Base-by-base conservation (phyloP, 2,888 invertebrate species). In the Timema cristinae region DNA sequence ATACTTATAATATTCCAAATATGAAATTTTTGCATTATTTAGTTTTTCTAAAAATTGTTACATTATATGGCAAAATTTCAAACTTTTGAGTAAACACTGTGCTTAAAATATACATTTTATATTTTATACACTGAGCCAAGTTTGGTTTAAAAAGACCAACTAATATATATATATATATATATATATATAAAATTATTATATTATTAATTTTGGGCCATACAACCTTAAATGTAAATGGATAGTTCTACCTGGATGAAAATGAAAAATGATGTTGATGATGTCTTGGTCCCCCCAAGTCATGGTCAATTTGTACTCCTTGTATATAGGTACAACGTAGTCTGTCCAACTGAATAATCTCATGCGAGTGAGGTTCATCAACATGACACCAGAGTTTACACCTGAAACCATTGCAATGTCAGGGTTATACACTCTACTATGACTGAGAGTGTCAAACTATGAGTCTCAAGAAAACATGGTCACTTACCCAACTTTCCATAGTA, bases 251-350 rank as follows among this genome's bases (percentile, higher is more conserved):
- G 93, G 91, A 84, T 92, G 90, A 81, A 89, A 91, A 81, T 93
- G 91, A 80, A 95, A 94, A 80, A 94, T 91, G 79, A 95, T 93
- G 80, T 95, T 96, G 78, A 95, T 92, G 77, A 95, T 90, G 84
- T 97, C 97, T 84, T 98, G 97, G 83, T 98, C 98, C n/a, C 97
- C 97, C 95, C 95, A 98, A 0, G 95, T 95, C 74, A 97, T 93
- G 78, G 92, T 89, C 13, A 91, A 81, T 79, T 91, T 91, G 83
- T 94, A 97, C 80, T 93, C 90, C 76, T 91, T 88, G 83, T 94
- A 92, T 77, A 95, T 91, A 6, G 94, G 92, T 75, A 91, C 86
- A 50, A 97, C 89, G 80, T 93, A 91, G 74, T 91, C 87, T 73
- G 90, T 89, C 96, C 97, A 97, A 49, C 90, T 87, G 78, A 95